phyloP scores from a whole-genome alignment of 2,888 invertebrate species.

The Cheiracanthium punctorium region DNA sequence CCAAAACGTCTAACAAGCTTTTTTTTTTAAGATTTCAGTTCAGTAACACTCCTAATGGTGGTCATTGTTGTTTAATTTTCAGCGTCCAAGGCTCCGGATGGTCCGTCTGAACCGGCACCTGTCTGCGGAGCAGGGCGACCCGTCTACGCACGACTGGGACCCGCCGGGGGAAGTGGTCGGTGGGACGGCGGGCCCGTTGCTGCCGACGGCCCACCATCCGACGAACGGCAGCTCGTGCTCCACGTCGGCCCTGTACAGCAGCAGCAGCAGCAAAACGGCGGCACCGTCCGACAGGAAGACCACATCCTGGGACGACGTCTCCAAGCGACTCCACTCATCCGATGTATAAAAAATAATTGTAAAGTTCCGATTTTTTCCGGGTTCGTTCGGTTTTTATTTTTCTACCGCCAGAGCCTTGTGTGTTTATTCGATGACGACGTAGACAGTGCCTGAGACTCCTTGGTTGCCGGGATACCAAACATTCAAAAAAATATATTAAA shows the following conservation, averaged over 20 bases:
- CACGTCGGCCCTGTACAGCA: conserved; percentile 55
- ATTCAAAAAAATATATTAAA: too few relatives aligned
- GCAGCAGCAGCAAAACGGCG: neutral
- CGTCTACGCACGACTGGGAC: conserved; percentile 51
- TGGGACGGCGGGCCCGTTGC: conserved; percentile 28
- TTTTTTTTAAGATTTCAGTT: neutral
- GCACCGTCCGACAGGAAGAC: conserved; percentile 46
- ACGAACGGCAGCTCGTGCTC: conserved; percentile 19
- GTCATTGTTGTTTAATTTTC: neutral
- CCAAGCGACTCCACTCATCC: conserved; percentile 61
- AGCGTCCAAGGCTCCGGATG: conserved; percentile 68
- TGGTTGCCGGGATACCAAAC: conserved; percentile 56
- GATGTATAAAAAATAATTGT: conserved; percentile 68
- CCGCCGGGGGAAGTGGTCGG: conserved; percentile 59
- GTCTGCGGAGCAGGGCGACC: conserved; percentile 58
- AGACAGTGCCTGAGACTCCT: conserved; percentile 71
- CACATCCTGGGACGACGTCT: conserved; percentile 67
- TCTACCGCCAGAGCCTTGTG: conserved; percentile 70
- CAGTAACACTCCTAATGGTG: neutral
- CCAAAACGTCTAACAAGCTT: neutral
- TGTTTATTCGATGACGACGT: conserved; percentile 60
- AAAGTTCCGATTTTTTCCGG: conserved; percentile 41
- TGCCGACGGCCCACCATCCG: conserved; percentile 7
- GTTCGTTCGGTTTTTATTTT: conserved; percentile 70
- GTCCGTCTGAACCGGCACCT: conserved; percentile 68